Evolutionary conservation across 2,113 vertebrate species (phyloP), one percentile per base, ranked within the genome.

Genomic region (Gymnogyps californianus): DNA sequence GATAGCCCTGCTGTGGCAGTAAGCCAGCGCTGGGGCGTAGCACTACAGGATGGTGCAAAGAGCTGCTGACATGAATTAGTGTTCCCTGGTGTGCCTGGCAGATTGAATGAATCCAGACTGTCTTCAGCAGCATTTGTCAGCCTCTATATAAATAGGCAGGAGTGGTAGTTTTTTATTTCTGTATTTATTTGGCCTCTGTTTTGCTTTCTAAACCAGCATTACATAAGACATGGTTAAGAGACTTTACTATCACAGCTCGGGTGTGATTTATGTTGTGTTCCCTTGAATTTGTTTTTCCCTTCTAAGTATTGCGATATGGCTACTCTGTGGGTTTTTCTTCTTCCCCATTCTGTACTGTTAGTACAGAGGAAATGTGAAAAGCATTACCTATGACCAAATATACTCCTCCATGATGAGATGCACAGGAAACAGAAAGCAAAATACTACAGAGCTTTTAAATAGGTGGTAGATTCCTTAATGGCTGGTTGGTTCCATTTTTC

Each of bases 51-150:
- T 72, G 76, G 46, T 89, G 93, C 86, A n/a, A 46, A 83, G 89
- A 89, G 72, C 89, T 77, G 83, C 89, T 81, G 83, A 74, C 67
- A 61, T 62, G 89, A 92, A 77, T 95, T 87, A 74, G 51, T 20
- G 64, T 62, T 89, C 89, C 91, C 83, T 81, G 94, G 58, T 90
- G 89, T 92, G 86, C 89, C 76, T 94, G 86, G 67, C 93, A 81
- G 83, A 77, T 46, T 79, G 94, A 77, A 40, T 44, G 83, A 88
- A 90, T 57, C 64, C 91, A 66, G 29, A 10, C 86, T 93, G 79
- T 83, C 90, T 92, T 83, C 83, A 69, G 86, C 75, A 92, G 91
- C 62, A 40, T 95, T 96, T 88, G 38, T 91, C 87, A 96, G 96
- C 78, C 62, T 85, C 49, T 49, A 6, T 49, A 47, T 79, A 76